These are phyloP conservation scores for Dermolepida albohirtum DNA, from an alignment of 2,888 invertebrate genomes.

Conservation along the genomic window DNA sequence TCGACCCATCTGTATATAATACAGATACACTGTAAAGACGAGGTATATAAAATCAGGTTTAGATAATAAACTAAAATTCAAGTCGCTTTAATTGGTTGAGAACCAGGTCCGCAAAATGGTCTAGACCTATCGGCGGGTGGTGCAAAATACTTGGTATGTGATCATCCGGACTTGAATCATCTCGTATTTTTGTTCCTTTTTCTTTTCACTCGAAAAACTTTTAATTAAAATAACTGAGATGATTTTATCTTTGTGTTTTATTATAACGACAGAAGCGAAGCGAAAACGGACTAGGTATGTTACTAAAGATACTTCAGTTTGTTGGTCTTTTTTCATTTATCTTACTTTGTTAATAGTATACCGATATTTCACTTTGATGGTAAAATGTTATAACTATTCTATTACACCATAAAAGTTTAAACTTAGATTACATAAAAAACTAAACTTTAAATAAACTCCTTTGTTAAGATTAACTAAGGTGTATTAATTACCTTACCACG, in stretches of 20 bases:
- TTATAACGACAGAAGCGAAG: conserved; percentile 43
- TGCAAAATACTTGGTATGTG: conserved; percentile 60
- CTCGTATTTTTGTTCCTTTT: conserved; percentile 44
- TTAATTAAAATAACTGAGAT: conserved; percentile 64
- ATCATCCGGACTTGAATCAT: conserved; percentile 46
- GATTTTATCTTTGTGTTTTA: conserved; percentile 55
- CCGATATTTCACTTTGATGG: conserved; percentile 33
- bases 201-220: conserved; percentile 54
- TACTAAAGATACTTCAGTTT: conserved; percentile 36
- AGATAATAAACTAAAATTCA: conserved; percentile 63
- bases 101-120: conserved; percentile 56
- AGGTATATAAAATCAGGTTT: conserved; percentile 61
- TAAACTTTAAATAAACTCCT: conserved; percentile 23
- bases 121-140: conserved; percentile 62
- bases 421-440: conserved; percentile 14
- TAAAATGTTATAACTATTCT: conserved; percentile 32
- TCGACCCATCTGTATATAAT: conserved; percentile 35
- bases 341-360: conserved; percentile 32
- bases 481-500: conserved; percentile 13
- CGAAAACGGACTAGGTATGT: conserved; percentile 34
- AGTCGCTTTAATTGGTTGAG: conserved; percentile 64
- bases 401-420: conserved; percentile 20
- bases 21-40: conserved; percentile 44
- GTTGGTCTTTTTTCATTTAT: conserved; percentile 6
- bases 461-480: conserved; percentile 12